phyloP scores from a whole-genome alignment of 1,140 invertebrate species.

The Lethrus apterus region DNA sequence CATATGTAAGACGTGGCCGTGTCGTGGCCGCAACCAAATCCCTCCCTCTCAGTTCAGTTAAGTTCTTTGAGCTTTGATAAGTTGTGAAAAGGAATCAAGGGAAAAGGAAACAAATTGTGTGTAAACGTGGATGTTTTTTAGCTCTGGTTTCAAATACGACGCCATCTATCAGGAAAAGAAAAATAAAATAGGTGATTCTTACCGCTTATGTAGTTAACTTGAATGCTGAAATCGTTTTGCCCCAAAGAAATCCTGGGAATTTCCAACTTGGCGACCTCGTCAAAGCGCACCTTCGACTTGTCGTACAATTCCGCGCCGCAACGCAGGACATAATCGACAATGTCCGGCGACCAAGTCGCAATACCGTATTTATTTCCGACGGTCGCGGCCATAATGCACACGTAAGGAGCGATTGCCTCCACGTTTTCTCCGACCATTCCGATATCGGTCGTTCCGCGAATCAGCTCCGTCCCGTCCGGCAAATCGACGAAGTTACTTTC shows the following conservation, averaged over 20 bases:
- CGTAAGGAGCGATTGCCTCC: slow-evolving; percentile 43
- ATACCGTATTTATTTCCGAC: slow-evolving; percentile 47
- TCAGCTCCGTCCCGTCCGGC: slow-evolving; percentile 45
- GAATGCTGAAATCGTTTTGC: slow-evolving; percentile 25
- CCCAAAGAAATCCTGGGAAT: slow-evolving; percentile 34
- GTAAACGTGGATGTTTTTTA: no score
- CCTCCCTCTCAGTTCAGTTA: no score
- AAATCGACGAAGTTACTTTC: slow-evolving; percentile 45
- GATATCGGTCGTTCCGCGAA: slow-evolving; percentile 41
- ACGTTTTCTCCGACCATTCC: slow-evolving; percentile 31
- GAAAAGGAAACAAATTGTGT: no score
- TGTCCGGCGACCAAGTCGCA: slow-evolving; percentile 43
- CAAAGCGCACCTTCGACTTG: slow-evolving; percentile 34
- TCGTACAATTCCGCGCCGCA: slow-evolving; percentile 44
- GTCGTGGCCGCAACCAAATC: no score
- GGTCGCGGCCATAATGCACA: slow-evolving; percentile 47
- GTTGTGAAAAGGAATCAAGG: no score
- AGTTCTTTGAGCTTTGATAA: no score
- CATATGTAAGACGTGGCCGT: no score
- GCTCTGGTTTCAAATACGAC: no score
- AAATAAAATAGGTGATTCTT: no score
- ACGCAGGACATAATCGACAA: slow-evolving; percentile 45
- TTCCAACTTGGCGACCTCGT: slow-evolving; percentile 36
- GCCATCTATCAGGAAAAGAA: no score
- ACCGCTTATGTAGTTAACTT: slow-evolving; percentile 31